Conservation (phyloP, 2,113 vertebrate species). For the Chlamydotis undulata region DNA sequence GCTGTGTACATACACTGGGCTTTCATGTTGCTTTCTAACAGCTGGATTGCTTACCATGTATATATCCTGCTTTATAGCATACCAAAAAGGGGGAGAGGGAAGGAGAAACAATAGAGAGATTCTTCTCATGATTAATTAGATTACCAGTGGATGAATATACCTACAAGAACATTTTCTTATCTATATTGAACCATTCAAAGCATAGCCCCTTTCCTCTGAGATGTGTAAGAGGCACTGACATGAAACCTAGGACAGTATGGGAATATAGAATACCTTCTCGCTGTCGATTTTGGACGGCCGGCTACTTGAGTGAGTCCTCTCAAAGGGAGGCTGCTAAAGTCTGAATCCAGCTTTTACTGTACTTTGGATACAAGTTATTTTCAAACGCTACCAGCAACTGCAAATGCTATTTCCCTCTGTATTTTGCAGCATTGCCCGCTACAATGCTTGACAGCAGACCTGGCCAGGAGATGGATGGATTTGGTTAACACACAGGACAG, state of each 20-base stretch:
- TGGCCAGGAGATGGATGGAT: fast-evolving
- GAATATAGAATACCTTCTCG: not conserved
- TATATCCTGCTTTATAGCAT: not conserved
- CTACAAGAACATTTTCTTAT: not conserved
- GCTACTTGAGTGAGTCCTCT: not conserved
- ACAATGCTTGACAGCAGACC: not conserved
- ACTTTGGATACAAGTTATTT: not conserved
- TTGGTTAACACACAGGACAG: not conserved
- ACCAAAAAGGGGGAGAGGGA: not conserved
- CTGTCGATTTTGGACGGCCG: not conserved
- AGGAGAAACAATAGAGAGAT: not conserved
- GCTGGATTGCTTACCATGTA: not conserved
- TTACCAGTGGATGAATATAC: not conserved
- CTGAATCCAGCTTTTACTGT: not conserved
- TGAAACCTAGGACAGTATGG: not conserved
- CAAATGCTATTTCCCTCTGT: not conserved
- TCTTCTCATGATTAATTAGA: not conserved
- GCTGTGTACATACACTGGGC: not conserved
- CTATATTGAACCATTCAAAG: not conserved
- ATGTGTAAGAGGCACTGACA: not conserved
- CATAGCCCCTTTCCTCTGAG: not conserved
- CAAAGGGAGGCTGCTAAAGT: not conserved
- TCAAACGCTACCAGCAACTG: not conserved
- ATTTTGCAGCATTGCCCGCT: not conserved
- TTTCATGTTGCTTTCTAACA: conserved; percentile 45